Evolutionary conservation across 1,140 invertebrate genomes (phyloP).

Genomic region (Drosophila pallidifrons): DNA sequence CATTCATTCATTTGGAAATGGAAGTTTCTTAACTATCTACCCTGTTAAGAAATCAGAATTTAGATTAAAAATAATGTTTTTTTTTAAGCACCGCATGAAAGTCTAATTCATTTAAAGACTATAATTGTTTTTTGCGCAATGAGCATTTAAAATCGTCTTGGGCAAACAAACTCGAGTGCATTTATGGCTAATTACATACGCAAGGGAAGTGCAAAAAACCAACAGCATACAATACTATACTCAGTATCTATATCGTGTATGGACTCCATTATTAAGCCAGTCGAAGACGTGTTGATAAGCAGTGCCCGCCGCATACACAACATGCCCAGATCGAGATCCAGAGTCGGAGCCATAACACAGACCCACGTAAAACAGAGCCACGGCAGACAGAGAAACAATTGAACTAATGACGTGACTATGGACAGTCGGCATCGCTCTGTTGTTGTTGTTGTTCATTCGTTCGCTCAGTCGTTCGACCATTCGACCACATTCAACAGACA

Average conservation of each 20-base stretch:
- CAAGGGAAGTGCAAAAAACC: constrained; percentile 18
- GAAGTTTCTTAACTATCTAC: too few species aligned
- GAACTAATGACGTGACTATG: constrained; percentile 81
- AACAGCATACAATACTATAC: constrained; percentile 31
- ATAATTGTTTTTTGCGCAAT: neutral
- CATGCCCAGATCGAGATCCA: constrained; percentile 15
- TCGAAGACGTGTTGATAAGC: constrained; percentile 72
- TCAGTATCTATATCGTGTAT: constrained; percentile 53
- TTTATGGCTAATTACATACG: constrained; percentile 43
- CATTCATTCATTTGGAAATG: too few species aligned
- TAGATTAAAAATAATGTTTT: neutral
- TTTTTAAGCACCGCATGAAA: neutral
- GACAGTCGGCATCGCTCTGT: constrained; percentile 53
- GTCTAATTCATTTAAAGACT: neutral
- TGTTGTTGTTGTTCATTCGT: constrained; percentile 10
- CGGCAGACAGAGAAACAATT: constrained; percentile 68
- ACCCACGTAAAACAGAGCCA: constrained; percentile 31
- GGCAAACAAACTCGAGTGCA: constrained; percentile 44
- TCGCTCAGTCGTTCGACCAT: constrained; percentile 3
- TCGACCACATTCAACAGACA: constrained; percentile 26
- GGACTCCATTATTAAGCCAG: constrained; percentile 63
- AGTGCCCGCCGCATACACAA: constrained; percentile 39
- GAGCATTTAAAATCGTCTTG: neutral
- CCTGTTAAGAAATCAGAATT: too few species aligned
- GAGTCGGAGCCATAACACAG: constrained; percentile 29